These are phyloP conservation scores for Anadara kagoshimensis DNA, from an alignment of 1,140 invertebrate genomes.

Conservation along the genomic window DNA sequence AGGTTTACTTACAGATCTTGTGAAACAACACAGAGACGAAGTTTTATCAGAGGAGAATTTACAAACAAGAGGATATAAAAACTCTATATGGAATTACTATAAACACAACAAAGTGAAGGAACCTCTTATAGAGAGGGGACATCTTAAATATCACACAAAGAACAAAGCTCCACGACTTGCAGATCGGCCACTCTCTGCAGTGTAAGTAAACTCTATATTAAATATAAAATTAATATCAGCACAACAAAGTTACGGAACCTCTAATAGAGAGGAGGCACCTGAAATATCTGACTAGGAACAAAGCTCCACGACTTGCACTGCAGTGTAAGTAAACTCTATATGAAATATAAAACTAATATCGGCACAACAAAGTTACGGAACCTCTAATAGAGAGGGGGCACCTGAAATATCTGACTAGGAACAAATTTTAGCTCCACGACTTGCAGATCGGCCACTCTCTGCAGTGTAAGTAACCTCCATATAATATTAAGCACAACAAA, in stretches of 20 bases:
- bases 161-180: conserved; percentile 30
- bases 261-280: conserved; percentile 47
- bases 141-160: conserved; percentile 49
- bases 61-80: conserved; percentile 53
- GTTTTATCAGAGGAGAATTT: conserved; percentile 49
- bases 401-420: too few relatives aligned
- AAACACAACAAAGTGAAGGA: conserved; percentile 53
- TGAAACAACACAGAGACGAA: conserved; percentile 49
- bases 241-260: too few relatives aligned
- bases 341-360: conserved; percentile 63
- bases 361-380: conserved; percentile 49
- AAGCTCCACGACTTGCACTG: too few relatives aligned
- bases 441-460: too few relatives aligned
- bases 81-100: conserved; percentile 59
- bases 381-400: conserved; percentile 54
- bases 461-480: too few relatives aligned
- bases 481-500: too few relatives aligned
- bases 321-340: conserved; percentile 51
- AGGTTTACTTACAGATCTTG: conserved; percentile 46
- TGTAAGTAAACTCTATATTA: too few relatives aligned
- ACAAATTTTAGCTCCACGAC: too few relatives aligned
- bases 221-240: too few relatives aligned
- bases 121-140: conserved; percentile 52
- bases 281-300: too few relatives aligned
- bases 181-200: conserved; percentile 42